A percentile compares a stretch with the other conserved stretches of the same genome.
Conservation (phyloP, 2,113 vertebrate species). For the Anser cygnoides region DNA sequence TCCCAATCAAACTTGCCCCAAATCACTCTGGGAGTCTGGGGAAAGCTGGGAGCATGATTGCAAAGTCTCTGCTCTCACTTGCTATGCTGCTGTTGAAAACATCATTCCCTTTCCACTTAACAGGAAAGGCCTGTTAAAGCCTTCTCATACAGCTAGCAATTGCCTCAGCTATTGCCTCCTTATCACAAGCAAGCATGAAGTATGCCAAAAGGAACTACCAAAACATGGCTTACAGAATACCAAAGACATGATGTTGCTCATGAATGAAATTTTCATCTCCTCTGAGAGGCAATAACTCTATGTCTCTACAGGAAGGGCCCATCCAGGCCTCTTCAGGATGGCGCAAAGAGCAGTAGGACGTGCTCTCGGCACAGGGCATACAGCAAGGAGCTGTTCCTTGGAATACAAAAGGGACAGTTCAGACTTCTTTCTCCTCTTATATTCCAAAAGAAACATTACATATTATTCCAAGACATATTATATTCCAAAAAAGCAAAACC, state of each 20-base stretch:
- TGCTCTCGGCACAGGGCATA: neutral
- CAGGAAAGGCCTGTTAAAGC: neutral
- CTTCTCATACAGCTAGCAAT: neutral
- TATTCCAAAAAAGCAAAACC: neutral
- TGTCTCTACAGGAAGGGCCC: neutral
- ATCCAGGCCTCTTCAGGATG: neutral
- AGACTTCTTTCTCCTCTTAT: neutral
- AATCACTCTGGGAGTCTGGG: neutral
- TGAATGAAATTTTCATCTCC: neutral
- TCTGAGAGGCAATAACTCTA: neutral
- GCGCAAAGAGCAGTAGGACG: neutral
- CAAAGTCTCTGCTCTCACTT: neutral
- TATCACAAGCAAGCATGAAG: neutral
- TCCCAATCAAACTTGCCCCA: neutral
- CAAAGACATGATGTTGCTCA: neutral
- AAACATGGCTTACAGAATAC: neutral
- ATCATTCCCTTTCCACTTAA: neutral
- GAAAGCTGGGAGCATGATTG: neutral
- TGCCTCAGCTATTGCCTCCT: neutral
- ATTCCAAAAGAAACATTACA: neutral
- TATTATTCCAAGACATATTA: neutral
- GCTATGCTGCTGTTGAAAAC: neutral
- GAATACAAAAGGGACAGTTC: neutral
- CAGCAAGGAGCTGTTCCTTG: neutral
- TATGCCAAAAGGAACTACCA: neutral